Evolutionary conservation across 2,888 invertebrate species (phyloP).

Genomic region (Chrysopilus asiliformis): DNA sequence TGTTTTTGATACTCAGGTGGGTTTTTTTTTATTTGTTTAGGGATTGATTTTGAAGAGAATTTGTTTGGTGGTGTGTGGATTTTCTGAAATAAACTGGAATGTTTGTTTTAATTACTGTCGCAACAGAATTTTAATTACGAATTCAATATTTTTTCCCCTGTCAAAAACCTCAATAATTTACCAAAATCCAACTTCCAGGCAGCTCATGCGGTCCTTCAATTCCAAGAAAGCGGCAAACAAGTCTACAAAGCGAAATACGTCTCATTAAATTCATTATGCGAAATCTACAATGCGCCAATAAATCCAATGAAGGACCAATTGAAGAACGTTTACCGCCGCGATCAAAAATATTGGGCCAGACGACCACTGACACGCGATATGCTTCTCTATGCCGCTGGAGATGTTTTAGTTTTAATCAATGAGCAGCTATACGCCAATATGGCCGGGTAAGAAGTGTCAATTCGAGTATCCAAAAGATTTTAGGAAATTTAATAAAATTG

Average conservation of each 20-base stretch:
- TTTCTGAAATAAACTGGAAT: too few species aligned
- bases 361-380: slow-evolving; percentile 80
- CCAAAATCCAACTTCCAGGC: slow-evolving; percentile 43
- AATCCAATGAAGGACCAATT: slow-evolving; percentile 87
- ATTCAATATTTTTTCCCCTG: too few species aligned
- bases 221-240: slow-evolving; percentile 78
- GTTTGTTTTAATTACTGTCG: too few species aligned
- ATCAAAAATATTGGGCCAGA: slow-evolving; percentile 80
- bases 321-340: slow-evolving; percentile 70
- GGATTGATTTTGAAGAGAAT: too few species aligned
- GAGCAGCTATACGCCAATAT: slow-evolving; percentile 68
- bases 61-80: too few species aligned
- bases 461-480: neutral
- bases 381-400: slow-evolving; percentile 82
- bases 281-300: slow-evolving; percentile 72
- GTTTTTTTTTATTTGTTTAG: slow-evolving; percentile 8
- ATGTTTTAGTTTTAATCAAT: slow-evolving; percentile 75
- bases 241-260: slow-evolving; percentile 91
- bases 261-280: slow-evolving; percentile 81
- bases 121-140: too few species aligned
- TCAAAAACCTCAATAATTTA: too few species aligned
- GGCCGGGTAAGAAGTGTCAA: slow-evolving; percentile 41
- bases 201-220: slow-evolving; percentile 82
- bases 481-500: too few species aligned
- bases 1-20: slow-evolving; percentile 81